These are phyloP conservation scores for Bedellia somnulentella DNA, from an alignment of 2,888 invertebrate species.

Conservation along the genomic window DNA sequence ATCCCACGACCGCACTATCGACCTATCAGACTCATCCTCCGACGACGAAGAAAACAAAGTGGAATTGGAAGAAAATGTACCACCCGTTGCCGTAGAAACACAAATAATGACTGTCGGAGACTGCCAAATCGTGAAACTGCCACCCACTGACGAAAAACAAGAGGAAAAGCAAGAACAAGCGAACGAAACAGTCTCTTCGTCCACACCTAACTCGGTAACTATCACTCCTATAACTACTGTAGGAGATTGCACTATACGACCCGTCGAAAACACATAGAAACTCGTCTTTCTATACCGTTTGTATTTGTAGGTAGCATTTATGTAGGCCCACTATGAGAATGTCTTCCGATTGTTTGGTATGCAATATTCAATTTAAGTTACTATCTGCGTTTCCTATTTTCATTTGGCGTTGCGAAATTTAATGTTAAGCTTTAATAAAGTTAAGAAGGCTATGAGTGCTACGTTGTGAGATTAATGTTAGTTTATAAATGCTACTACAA, in stretches of 20 bases:
- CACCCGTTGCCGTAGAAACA: conserved; percentile 33
- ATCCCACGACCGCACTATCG: conserved; percentile 36
- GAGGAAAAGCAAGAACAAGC: conserved; percentile 22
- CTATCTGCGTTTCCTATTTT: no score
- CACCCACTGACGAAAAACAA: conserved; percentile 28
- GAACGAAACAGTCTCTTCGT: conserved; percentile 16
- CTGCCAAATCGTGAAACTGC: conserved; percentile 52
- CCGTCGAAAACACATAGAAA: conserved; percentile 28
- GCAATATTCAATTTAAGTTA: no score
- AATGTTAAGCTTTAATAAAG: no score
- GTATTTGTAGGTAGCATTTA: neutral
- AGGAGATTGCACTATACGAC: conserved; percentile 52
- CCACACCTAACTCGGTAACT: conserved; percentile 38
- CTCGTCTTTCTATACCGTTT: neutral
- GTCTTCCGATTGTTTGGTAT: conserved; percentile 1
- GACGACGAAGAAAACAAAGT: conserved; percentile 33
- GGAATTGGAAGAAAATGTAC: conserved; percentile 35
- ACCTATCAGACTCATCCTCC: conserved; percentile 41
- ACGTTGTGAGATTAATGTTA: conserved; percentile 1
- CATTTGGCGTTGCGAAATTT: no score
- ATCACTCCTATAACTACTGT: conserved; percentile 50
- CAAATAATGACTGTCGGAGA: conserved; percentile 55
- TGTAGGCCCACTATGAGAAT: neutral
- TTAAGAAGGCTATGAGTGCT: no score
- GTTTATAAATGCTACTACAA: conserved; percentile 39